Conservation (phyloP, 2,888 invertebrate species). For the Dyspetes luteomarginatus region DNA sequence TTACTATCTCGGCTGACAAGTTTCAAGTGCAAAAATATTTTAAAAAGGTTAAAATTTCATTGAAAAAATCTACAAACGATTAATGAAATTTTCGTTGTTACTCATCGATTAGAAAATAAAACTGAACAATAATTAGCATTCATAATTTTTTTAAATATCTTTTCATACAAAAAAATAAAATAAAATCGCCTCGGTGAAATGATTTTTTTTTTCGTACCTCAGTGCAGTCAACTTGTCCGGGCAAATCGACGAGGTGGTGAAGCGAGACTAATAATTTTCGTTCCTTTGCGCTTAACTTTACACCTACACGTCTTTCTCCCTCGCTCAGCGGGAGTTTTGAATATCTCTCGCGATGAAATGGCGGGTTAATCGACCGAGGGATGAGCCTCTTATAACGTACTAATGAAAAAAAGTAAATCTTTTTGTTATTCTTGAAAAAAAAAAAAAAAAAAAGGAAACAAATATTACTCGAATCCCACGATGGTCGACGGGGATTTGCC, state of each 20-base stretch:
- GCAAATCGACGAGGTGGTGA: conserved; percentile 49
- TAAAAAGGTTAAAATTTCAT: too few relatives aligned
- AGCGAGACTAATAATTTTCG: conserved; percentile 64
- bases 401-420: neutral
- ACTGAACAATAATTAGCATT: too few relatives aligned
- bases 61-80: too few relatives aligned
- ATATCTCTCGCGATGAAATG: conserved; percentile 48
- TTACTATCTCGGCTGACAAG: too few relatives aligned
- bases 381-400: conserved; percentile 12
- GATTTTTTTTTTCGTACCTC: conserved; percentile 48
- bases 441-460: neutral
- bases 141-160: neutral
- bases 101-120: too few relatives aligned
- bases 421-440: neutral
- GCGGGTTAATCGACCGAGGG: conserved; percentile 53
- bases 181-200: conserved; percentile 26
- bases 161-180: conserved; percentile 21
- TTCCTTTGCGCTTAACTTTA: conserved; percentile 42
- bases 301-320: conserved; percentile 14
- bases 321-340: conserved; percentile 44
- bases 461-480: conserved; percentile 9
- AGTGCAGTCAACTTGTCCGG: conserved; percentile 33
- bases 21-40: too few relatives aligned
- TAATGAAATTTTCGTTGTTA: too few relatives aligned
- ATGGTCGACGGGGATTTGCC: neutral